Percentiles rank a stretch among this genome's conserved stretches.
Conservation (phyloP, 2,888 invertebrate species). For the Loripinus fragilis region DNA sequence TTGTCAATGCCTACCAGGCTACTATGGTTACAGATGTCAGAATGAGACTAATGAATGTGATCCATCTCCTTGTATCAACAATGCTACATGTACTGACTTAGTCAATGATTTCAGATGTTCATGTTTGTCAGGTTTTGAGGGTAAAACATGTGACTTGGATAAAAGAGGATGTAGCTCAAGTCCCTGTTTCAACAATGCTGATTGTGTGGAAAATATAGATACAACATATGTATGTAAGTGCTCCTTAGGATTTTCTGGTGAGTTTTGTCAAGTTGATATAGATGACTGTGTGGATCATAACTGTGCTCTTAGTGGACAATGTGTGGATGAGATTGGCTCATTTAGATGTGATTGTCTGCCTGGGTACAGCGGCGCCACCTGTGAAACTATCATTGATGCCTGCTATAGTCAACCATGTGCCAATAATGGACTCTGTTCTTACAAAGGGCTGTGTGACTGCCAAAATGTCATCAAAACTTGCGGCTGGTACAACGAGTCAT, state of each 20-base stretch:
- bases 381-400: slow-evolving; percentile 67
- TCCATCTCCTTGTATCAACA: slow-evolving; percentile 65
- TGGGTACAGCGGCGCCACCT: slow-evolving; percentile 67
- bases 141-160: slow-evolving; percentile 89
- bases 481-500: slow-evolving; percentile 78
- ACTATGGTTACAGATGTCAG: slow-evolving; percentile 64
- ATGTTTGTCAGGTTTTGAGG: slow-evolving; percentile 59
- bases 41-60: slow-evolving; percentile 64
- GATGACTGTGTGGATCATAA: slow-evolving; percentile 68
- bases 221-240: slow-evolving; percentile 63
- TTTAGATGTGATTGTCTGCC: slow-evolving; percentile 68
- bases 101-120: slow-evolving; percentile 87
- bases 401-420: slow-evolving; percentile 74
- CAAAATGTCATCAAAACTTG: slow-evolving; percentile 70
- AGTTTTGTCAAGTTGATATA: slow-evolving; percentile 64
- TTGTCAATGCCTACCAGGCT: slow-evolving; percentile 67
- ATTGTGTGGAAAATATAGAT: slow-evolving; percentile 85
- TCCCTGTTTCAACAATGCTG: slow-evolving; percentile 95
- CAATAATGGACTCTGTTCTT: slow-evolving; percentile 74
- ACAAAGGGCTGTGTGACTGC: slow-evolving; percentile 74
- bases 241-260: slow-evolving; percentile 59
- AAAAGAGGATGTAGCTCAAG: slow-evolving; percentile 96
- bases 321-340: slow-evolving; percentile 59
- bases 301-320: slow-evolving; percentile 66
- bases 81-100: slow-evolving; percentile 68